phyloP scores from a whole-genome alignment of 2,888 invertebrate genomes.

The Ceraclea dissimilis region DNA sequence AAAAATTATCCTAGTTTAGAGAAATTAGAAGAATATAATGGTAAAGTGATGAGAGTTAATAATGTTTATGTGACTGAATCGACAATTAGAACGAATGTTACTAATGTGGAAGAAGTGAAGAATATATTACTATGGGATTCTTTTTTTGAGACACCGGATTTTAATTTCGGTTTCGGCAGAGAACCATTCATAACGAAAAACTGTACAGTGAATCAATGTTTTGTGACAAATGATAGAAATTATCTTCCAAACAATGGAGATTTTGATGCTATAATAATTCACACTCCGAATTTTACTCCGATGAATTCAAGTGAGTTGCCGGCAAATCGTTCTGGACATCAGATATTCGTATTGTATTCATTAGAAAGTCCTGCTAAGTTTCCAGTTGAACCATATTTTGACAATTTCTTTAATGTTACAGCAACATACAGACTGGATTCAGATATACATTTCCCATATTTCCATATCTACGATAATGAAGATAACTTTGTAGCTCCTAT shows the following conservation, averaged over 20 bases:
- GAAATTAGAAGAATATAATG: too few species aligned
- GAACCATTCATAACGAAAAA: conserved; percentile 31
- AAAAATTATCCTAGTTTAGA: too few species aligned
- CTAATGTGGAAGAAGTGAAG: not conserved
- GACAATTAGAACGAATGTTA: not conserved
- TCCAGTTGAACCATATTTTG: conserved; percentile 27
- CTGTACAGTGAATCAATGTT: conserved; percentile 40
- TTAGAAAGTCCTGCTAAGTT: conserved; percentile 38
- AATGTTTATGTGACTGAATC: too few species aligned
- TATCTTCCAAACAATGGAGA: conserved; percentile 33
- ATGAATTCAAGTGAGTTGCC: conserved; percentile 30
- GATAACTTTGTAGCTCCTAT: conserved; percentile 30
- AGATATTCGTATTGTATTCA: conserved; percentile 44
- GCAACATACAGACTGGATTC: conserved; percentile 50
- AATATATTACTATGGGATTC: conserved; percentile 30
- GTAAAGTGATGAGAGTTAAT: too few species aligned
- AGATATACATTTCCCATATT: conserved; percentile 42
- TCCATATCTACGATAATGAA: conserved; percentile 31
- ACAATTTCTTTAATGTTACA: conserved; percentile 47
- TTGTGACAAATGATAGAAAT: conserved; percentile 35
- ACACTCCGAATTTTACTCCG: conserved; percentile 37
- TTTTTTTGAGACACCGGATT: conserved; percentile 34
- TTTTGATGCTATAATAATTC: conserved; percentile 48
- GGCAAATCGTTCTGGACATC: conserved; percentile 34
- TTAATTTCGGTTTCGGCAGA: conserved; percentile 35